Evolutionary conservation across 2,888 invertebrate species (phyloP), one percentile per base, ranked within the genome.

Genomic region (Platycheirus albimanus): DNA sequence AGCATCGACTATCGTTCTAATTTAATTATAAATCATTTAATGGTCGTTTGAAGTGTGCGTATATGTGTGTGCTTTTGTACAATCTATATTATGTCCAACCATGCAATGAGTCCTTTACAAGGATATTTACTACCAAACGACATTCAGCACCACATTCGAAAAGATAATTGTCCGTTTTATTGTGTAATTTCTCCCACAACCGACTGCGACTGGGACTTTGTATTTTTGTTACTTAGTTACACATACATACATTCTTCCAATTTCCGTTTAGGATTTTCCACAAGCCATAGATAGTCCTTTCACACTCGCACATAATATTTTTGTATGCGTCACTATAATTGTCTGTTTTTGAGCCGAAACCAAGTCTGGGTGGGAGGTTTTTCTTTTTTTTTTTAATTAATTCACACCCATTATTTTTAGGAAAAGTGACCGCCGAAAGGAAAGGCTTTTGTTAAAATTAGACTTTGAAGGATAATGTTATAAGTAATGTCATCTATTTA

Each of bases 21-120:
- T 51, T 51, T 17, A 17, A 51, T 51, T 51, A 51, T 51, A 28
- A 51, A 51, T 51, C 30, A 30, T 51, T 51, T 11, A 51, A 30
- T 11, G 17, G 30, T 10, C 15, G 11, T 51, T 51, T 51, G 3
- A 15, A 8, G 2, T 49, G 8, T 13, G 13, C 13, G 13, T 3
- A 8, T 24, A 5, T 19, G 10, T n/a, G 45, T 4, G 24, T 6
- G 3, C 3, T 4, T 24, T 24, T 24, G 24, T 24, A 3, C 24
- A 24, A 24, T 24, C 3, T 47, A 8, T 3, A 7, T 24, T 24
- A n/a, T 8, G 24, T 13, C 13, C 13, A 47, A 24, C 20, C 24
- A 24, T 13, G 20, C n/a, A 47, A 24, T 24, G n/a, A 47, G 6
- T 47, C 47, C 1, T 5, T 24, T 13, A 24, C 7, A 24, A 47